Base-by-base conservation (phyloP, 2,113 vertebrate genomes). In the Riparia riparia region DNA sequence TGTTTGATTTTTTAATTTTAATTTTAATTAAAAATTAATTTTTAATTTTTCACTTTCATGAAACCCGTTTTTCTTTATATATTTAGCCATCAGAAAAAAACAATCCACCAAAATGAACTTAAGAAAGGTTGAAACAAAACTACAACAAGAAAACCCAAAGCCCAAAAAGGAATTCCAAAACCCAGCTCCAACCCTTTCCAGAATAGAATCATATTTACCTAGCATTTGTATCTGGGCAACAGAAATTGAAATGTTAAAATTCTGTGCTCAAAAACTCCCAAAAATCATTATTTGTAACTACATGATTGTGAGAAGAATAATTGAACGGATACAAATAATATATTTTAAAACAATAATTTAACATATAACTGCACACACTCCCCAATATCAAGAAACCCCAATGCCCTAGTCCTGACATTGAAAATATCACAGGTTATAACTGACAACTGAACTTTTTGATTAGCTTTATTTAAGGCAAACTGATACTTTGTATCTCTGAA, bases 311-410 rank as follows among this genome's bases (percentile, higher is more conserved):
- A 70, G 17, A 79, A 84, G 22, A 56, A 77, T 34, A 84, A 65
- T 20, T 82, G 9, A 42, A 49, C 6, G 82, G 7, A 37, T 61
- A n/a, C 2, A 68, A 82, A 60, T 24, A 2, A 32, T 42, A 21
- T 44, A 1, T 73, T 76, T 66, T 14, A 32, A 39, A 89, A 28
- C 4, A 56, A 34, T 20, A 7, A 17, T 3, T 60, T 31, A 34
- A 51, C 6, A 34, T 22, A 19, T 5, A 6, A 15, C 1, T 15
- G 1, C 10, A 9, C 2, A n/a, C 5, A 25, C 0, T 12, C 28
- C 9, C 3, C 24, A 49, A 50, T 51, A 2, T 4, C 6, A 13
- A 53, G 45, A 24, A 42, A 17, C 2, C 1, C 10, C 10, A 4
- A 53, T 53, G 9, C 1, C 5, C 14, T 13, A 42, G 2, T 61